Conservation (phyloP, 2,113 vertebrate species). For the Gopherus evgoodei region DNA sequence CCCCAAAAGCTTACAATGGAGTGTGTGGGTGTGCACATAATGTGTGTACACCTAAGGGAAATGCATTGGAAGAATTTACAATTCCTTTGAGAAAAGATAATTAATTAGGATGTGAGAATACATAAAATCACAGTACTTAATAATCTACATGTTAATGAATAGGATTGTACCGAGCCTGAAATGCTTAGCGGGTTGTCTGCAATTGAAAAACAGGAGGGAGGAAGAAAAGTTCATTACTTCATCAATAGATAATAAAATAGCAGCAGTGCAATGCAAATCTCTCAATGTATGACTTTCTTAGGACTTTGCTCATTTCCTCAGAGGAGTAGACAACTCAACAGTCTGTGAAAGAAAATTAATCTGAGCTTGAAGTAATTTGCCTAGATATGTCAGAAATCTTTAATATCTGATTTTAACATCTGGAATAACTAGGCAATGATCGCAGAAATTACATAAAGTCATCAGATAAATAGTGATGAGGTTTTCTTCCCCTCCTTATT, state of each 20-base stretch:
- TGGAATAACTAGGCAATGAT: constrained; percentile 22
- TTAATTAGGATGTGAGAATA: background rate
- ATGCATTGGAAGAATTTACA: background rate
- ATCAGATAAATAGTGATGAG: background rate
- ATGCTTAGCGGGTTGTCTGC: background rate
- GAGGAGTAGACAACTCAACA: constrained; percentile 16
- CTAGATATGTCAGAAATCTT: constrained; percentile 17
- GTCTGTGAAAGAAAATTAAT: constrained; percentile 8
- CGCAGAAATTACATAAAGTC: background rate
- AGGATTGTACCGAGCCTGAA: background rate
- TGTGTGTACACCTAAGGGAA: too few species aligned
- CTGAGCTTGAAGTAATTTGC: background rate
- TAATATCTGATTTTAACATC: background rate
- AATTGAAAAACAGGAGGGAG: background rate
- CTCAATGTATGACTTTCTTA: background rate
- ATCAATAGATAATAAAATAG: constrained; percentile 15
- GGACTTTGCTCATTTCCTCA: background rate
- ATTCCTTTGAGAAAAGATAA: background rate
- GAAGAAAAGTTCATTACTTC: background rate
- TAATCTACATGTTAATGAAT: background rate
- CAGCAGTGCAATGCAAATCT: background rate
- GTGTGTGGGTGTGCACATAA: background rate
- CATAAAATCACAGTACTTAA: background rate
- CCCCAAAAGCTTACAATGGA: background rate
- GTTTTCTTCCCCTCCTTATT: background rate